phyloP scores from a whole-genome alignment of 1,140 invertebrate species.

The Papilio aristodemus region DNA sequence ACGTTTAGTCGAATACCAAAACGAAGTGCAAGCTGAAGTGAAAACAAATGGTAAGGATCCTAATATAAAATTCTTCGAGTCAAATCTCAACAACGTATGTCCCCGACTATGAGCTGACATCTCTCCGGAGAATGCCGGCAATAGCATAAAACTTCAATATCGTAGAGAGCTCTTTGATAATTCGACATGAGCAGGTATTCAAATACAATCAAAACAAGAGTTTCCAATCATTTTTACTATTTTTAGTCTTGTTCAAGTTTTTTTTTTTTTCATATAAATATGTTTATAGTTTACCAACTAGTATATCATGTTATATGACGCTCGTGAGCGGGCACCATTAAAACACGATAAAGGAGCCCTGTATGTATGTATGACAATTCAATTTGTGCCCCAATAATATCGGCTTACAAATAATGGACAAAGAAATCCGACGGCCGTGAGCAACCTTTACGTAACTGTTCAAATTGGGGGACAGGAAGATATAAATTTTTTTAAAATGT shows the following conservation, averaged over 20 bases:
- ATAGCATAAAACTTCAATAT: constrained; percentile 23
- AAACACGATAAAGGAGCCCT: constrained; percentile 45
- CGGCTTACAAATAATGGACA: constrained; percentile 72
- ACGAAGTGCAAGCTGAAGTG: constrained; percentile 4
- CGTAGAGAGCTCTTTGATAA: constrained; percentile 22
- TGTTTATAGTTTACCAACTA: neutral
- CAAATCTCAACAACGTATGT: constrained; percentile 55
- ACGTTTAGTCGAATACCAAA: neutral
- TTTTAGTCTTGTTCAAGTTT: neutral
- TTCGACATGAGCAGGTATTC: neutral
- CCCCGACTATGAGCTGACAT: constrained; percentile 47
- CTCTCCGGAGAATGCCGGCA: constrained; percentile 28
- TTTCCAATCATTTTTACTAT: neutral
- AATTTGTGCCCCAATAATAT: constrained; percentile 74
- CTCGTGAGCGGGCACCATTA: constrained; percentile 65
- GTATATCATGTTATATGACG: constrained; percentile 41
- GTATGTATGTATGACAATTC: constrained; percentile 69
- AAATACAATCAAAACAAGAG: constrained; percentile 3
- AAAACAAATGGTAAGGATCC: constrained; percentile 43
- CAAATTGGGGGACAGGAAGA: constrained; percentile 35
- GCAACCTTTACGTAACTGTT: constrained; percentile 42
- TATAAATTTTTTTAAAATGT: neutral
- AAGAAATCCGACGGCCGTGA: constrained; percentile 60
- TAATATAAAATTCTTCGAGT: constrained; percentile 59
- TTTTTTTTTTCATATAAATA: neutral